Conservation (phyloP, 2,888 invertebrate genomes). For the Sarcophaga carnaria region DNA sequence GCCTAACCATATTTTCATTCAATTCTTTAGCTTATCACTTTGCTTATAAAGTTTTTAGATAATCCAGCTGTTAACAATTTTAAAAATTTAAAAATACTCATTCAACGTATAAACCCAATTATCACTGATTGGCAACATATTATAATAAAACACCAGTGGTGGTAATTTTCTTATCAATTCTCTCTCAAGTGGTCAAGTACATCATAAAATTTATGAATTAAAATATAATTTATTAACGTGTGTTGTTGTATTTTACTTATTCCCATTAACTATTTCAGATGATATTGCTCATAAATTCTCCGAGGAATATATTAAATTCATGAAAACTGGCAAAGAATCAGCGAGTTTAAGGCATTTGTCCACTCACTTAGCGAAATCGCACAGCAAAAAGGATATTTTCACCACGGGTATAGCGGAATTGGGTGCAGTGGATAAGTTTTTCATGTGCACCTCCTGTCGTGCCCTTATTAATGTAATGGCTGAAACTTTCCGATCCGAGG, state of each 20-base stretch:
- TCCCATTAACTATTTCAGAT: slow-evolving; percentile 69
- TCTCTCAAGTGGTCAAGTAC: not conserved
- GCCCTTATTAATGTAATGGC: slow-evolving; percentile 74
- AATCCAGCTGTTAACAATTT: not conserved
- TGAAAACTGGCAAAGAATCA: slow-evolving; percentile 75
- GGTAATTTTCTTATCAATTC: slow-evolving; percentile 13
- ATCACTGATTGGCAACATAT: slow-evolving; percentile 21
- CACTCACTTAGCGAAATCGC: slow-evolving; percentile 72
- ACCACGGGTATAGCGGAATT: slow-evolving; percentile 74
- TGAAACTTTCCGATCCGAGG: slow-evolving; percentile 82
- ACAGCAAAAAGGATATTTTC: slow-evolving; percentile 73
- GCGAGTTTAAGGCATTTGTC: slow-evolving; percentile 72
- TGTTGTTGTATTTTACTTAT: not conserved
- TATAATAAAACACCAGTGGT: not conserved
- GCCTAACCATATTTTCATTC: not conserved
- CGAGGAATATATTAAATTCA: slow-evolving; percentile 75
- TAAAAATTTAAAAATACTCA: not conserved
- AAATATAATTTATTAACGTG: slow-evolving; percentile 2
- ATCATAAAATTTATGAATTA: not conserved
- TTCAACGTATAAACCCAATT: not conserved
- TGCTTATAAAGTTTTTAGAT: not conserved
- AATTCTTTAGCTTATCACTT: not conserved
- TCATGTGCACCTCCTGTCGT: slow-evolving; percentile 77
- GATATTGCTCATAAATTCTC: slow-evolving; percentile 76
- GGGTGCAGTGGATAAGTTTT: slow-evolving; percentile 73